Conservation (phyloP, 1,140 invertebrate genomes). For the Saccostrea glomerata region DNA sequence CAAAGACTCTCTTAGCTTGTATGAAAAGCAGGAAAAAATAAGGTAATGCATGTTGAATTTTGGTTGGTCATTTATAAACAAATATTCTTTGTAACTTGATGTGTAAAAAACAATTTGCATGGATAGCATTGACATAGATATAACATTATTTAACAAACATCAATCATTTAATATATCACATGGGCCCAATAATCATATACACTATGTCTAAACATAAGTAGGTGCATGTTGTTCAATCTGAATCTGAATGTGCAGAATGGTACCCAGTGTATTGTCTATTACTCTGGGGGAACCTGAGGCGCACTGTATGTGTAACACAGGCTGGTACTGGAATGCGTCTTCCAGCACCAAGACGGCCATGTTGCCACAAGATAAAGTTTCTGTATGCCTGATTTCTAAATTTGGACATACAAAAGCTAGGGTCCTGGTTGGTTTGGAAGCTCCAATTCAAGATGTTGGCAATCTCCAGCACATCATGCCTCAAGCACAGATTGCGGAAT, state of each 20-base stretch:
- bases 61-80: no score
- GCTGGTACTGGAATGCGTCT: no score
- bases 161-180: no score
- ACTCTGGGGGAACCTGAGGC: background rate
- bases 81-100: no score
- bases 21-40: slow-evolving; percentile 13
- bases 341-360: no score
- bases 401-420: background rate
- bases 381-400: background rate
- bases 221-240: background rate
- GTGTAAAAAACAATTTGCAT: background rate
- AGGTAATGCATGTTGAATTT: background rate
- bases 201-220: no score
- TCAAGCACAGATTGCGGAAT: no score
- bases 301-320: background rate
- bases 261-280: slow-evolving; percentile 6
- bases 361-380: no score
- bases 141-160: no score
- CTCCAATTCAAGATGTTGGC: slow-evolving; percentile 19
- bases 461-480: no score
- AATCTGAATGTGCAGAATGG: background rate
- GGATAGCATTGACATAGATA: no score
- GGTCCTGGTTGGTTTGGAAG: background rate
- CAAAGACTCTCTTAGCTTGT: background rate
- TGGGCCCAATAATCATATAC: no score